phyloP scores from a whole-genome alignment of 2,888 invertebrate species.

The Seira ritae region DNA sequence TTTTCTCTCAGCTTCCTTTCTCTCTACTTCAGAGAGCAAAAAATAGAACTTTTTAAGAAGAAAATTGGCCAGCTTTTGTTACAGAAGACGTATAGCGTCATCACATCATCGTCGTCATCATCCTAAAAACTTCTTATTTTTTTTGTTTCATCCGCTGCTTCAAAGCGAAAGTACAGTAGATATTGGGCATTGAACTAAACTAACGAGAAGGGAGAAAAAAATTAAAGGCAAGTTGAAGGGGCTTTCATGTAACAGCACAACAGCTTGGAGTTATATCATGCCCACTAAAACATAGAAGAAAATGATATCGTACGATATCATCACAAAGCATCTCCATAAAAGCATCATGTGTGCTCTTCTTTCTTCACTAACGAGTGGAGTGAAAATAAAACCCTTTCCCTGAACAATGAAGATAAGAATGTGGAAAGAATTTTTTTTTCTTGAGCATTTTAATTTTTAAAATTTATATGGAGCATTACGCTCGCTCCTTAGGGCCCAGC shows the following conservation, averaged over 20 bases:
- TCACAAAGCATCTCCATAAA: background rate
- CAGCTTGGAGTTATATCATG: too few species aligned
- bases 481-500: background rate
- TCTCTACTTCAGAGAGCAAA: background rate
- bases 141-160: background rate
- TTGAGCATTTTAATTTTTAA: conserved; percentile 4
- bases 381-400: background rate
- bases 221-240: background rate
- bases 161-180: background rate
- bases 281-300: too few species aligned
- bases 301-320: background rate
- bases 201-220: background rate
- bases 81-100: background rate
- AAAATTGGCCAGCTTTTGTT: background rate
- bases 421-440: background rate
- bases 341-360: background rate
- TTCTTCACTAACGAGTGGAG: background rate
- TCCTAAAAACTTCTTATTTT: too few species aligned
- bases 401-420: too few species aligned
- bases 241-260: too few species aligned
- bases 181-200: conserved; percentile 12
- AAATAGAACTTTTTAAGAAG: background rate
- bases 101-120: background rate
- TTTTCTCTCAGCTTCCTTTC: background rate
- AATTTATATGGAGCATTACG: background rate